These are phyloP conservation scores for Phenganax subtilis DNA, from an alignment of 92 coral and sea anemone genomes.

Conservation along the genomic window DNA sequence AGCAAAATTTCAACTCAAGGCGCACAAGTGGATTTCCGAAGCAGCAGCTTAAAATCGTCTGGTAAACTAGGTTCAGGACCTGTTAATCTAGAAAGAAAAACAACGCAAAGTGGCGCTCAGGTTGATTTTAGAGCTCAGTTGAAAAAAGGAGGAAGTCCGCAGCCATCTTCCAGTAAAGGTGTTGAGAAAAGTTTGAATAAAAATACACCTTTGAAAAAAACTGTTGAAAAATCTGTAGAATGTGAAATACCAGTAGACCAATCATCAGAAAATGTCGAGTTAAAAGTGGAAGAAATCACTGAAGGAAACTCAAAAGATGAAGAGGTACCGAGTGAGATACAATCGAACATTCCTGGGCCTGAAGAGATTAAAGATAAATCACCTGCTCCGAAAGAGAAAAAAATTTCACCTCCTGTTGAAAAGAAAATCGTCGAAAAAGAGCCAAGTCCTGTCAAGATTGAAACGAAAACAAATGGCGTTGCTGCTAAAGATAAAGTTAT, in stretches of 20 bases:
- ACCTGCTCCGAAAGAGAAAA: not conserved
- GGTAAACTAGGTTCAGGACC: conserved; percentile 3
- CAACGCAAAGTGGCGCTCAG: conserved; percentile 40
- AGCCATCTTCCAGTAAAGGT: not conserved
- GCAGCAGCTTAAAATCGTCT: conserved; percentile 30
- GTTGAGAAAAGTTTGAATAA: not conserved
- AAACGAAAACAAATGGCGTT: not conserved
- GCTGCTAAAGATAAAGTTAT: not conserved
- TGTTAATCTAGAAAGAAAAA: conserved; percentile 23
- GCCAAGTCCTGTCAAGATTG: not conserved
- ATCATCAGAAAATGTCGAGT: not conserved
- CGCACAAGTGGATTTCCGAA: conserved; percentile 67
- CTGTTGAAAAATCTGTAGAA: not conserved
- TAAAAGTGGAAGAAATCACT: not conserved
- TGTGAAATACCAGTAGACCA: not conserved
- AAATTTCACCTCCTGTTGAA: not conserved
- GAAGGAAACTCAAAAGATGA: not conserved
- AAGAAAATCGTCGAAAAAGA: not conserved
- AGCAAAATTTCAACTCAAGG: conserved; percentile 19
- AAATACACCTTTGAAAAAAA: conserved; percentile 1
- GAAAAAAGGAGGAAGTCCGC: conserved; percentile 51
- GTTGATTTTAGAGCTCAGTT: conserved; percentile 65
- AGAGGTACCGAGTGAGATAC: not conserved
- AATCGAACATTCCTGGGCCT: not conserved
- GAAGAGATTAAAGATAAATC: not conserved